Evolutionary conservation across 2,888 invertebrate species (phyloP).

Genomic region (Drosophila prostipennis): DNA sequence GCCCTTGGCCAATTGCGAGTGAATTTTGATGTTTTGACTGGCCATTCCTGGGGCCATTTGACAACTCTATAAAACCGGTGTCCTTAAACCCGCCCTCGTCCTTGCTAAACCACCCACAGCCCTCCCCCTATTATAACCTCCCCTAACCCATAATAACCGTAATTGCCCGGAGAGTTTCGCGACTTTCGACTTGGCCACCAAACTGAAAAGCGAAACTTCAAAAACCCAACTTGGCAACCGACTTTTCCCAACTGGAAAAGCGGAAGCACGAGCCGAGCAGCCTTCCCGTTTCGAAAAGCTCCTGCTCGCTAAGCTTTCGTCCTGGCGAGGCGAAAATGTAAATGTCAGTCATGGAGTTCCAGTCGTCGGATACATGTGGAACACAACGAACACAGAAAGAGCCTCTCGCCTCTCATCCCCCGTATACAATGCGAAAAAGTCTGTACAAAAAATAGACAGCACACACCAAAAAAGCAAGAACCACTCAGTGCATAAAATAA

Average conservation of each 20-base stretch:
- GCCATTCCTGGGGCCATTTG: slow-evolving; percentile 60
- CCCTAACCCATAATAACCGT: slow-evolving; percentile 10
- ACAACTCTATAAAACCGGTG: slow-evolving; percentile 56
- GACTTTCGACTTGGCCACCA: slow-evolving; percentile 40
- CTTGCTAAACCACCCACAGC: not conserved
- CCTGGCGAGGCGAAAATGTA: slow-evolving; percentile 46
- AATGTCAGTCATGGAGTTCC: slow-evolving; percentile 84
- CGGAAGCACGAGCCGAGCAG: slow-evolving; percentile 34
- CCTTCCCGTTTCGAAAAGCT: slow-evolving; percentile 28
- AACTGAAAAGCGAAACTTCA: slow-evolving; percentile 44
- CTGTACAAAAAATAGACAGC: slow-evolving; percentile 58
- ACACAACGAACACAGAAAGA: slow-evolving; percentile 69
- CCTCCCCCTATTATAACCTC: too few species aligned
- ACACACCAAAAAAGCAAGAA: not conserved
- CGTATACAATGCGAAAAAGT: slow-evolving; percentile 71
- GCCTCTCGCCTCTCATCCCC: slow-evolving; percentile 64
- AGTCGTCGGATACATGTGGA: slow-evolving; percentile 84
- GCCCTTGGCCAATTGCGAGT: slow-evolving; percentile 68
- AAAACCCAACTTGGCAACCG: slow-evolving; percentile 29
- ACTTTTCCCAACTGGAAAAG: slow-evolving; percentile 13
- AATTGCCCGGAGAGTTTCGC: slow-evolving; percentile 44
- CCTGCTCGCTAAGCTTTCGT: slow-evolving; percentile 48
- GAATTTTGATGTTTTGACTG: slow-evolving; percentile 58
- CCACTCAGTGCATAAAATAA: slow-evolving; percentile 23
- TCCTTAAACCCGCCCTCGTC: slow-evolving; percentile 28